Conservation (phyloP, 2,797 vertebrate genomes). For the Novumbra hubbsi region DNA sequence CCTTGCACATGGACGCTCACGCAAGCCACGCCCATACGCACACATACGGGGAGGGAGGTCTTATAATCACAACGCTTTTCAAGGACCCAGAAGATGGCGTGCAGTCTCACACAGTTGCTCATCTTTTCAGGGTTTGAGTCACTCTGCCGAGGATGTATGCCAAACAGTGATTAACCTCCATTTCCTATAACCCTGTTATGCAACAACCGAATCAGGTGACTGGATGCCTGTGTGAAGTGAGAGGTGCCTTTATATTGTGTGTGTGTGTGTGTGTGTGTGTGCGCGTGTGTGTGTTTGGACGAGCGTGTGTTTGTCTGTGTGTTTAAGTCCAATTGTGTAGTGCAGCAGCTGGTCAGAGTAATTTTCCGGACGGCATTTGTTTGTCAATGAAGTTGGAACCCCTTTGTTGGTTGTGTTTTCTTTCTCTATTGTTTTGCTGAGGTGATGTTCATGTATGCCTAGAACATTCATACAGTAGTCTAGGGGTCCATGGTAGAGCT, state of each 20-base stretch:
- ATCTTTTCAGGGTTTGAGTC: no score
- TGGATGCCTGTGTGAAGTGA: neutral
- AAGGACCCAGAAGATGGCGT: no score
- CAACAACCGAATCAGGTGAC: neutral
- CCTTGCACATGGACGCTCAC: neutral
- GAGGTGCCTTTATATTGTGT: neutral
- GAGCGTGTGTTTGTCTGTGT: neutral
- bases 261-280: slow-evolving; percentile 6
- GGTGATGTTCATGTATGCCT: neutral
- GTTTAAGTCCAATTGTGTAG: neutral
- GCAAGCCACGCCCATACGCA: neutral
- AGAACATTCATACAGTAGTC: neutral
- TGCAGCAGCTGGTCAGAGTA: no score
- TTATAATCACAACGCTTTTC: no score
- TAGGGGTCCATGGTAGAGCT: no score
- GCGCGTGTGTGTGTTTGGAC: neutral
- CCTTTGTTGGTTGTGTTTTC: no score
- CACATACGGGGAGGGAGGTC: neutral
- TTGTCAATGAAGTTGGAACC: no score
- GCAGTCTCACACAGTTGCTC: no score
- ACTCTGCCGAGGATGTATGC: no score
- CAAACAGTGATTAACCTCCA: no score
- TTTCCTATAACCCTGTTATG: neutral
- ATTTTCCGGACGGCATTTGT: no score
- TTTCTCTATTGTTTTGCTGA: neutral